These are phyloP conservation scores for Phyllostomus hastatus DNA, from an alignment of 2,113 vertebrate genomes.

Conservation along the genomic window DNA sequence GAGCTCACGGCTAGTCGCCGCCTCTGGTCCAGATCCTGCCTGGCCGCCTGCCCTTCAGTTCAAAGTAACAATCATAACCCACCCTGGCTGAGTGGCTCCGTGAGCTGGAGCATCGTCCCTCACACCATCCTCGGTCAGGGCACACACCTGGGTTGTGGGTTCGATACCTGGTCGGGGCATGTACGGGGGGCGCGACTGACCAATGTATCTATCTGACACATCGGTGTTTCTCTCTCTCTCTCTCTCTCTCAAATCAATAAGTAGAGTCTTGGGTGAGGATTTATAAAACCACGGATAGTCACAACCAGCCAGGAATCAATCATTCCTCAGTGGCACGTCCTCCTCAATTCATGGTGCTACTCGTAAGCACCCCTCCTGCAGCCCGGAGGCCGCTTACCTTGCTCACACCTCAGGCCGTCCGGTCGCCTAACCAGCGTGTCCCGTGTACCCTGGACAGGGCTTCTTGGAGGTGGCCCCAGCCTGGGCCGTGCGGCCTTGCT, in stretches of 20 bases:
- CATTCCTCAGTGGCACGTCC: accelerated
- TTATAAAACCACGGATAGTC: too few relatives aligned
- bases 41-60: neutral
- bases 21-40: neutral
- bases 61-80: neutral
- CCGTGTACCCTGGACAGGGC: neutral
- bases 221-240: too few relatives aligned
- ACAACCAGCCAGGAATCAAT: accelerated
- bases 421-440: neutral
- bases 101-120: too few relatives aligned
- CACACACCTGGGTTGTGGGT: too few relatives aligned
- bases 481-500: accelerated
- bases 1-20: accelerated
- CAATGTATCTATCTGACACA: too few relatives aligned
- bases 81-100: too few relatives aligned
- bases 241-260: too few relatives aligned
- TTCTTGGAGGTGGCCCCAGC: accelerated
- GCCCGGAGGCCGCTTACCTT: accelerated
- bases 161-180: too few relatives aligned
- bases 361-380: neutral
- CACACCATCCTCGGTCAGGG: too few relatives aligned
- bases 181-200: too few relatives aligned
- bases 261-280: too few relatives aligned
- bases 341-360: accelerated
- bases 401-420: accelerated